These are phyloP conservation scores for Phymastichus coffea DNA, from an alignment of 1,140 invertebrate species.

Conservation along the genomic window DNA sequence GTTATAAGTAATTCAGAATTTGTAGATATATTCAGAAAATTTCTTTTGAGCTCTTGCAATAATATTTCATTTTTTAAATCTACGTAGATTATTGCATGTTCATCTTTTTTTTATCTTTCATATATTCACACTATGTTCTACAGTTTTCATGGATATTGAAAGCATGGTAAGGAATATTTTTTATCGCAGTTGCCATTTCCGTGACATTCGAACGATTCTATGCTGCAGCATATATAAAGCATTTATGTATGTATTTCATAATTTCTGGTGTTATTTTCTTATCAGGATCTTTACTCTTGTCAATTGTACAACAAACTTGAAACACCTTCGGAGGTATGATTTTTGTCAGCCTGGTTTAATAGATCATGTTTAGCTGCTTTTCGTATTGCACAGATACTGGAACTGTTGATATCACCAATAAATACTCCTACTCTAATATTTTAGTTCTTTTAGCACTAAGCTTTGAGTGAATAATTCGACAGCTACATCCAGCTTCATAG, in stretches of 20 bases:
- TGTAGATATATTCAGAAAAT: background rate
- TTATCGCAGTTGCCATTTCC: constrained; percentile 5
- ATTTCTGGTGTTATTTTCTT: constrained; percentile 14
- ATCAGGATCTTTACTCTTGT: constrained; percentile 10
- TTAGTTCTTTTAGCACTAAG: constrained; percentile 7
- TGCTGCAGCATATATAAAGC: constrained; percentile 18
- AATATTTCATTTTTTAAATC: constrained; percentile 9
- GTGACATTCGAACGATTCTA: constrained; percentile 4
- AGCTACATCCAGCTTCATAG: constrained; percentile 13
- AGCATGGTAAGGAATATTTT: constrained; percentile 19
- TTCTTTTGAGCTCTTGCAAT: background rate
- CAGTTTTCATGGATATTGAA: constrained; percentile 7
- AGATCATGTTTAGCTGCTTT: background rate
- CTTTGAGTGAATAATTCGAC: constrained; percentile 9
- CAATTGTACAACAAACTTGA: constrained; percentile 14
- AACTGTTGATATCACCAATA: constrained; percentile 9
- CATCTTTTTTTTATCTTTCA: constrained; percentile 15
- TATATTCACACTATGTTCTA: constrained; percentile 6
- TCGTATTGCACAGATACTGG: constrained; percentile 6
- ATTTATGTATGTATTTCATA: constrained; percentile 20
- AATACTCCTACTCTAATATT: constrained; percentile 14
- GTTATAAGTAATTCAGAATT: constrained; percentile 5
- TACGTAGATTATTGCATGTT: background rate
- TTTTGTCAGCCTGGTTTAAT: constrained; percentile 12
- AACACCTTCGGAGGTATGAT: constrained; percentile 20